Conservation (phyloP, 2,888 invertebrate species). For the Xiphydria camelus region DNA sequence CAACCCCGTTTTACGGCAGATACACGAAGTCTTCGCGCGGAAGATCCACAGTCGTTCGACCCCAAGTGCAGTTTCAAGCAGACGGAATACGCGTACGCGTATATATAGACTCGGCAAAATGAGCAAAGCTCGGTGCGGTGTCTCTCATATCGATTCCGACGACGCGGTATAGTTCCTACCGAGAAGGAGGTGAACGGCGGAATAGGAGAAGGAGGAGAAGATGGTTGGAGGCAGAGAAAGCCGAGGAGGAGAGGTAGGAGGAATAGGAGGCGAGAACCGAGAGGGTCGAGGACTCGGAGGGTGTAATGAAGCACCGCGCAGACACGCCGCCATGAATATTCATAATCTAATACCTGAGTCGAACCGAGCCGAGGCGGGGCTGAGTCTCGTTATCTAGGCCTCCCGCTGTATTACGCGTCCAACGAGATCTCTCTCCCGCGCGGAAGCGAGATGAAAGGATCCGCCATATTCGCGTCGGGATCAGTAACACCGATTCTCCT, state of each 20-base stretch:
- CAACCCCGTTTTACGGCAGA: too few species aligned
- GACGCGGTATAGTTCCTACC: constrained; percentile 21
- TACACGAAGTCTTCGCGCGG: too few species aligned
- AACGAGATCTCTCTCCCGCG: too few species aligned
- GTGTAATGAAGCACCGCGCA: constrained; percentile 58
- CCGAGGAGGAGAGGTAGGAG: constrained; percentile 21
- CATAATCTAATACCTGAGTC: constrained; percentile 59
- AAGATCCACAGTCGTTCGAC: too few species aligned
- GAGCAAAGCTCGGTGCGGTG: constrained; percentile 53
- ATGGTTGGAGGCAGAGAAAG: constrained; percentile 6
- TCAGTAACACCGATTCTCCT: too few species aligned
- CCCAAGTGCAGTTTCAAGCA: too few species aligned
- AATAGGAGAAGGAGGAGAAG: neutral
- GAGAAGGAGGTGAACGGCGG: constrained; percentile 18
- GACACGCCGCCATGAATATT: constrained; percentile 58
- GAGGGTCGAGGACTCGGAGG: constrained; percentile 31
- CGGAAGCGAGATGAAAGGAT: too few species aligned
- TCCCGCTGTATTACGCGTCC: constrained; percentile 54
- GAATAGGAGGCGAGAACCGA: constrained; percentile 32
- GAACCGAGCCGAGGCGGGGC: constrained; percentile 51
- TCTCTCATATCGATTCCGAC: constrained; percentile 55
- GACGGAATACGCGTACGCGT: too few species aligned
- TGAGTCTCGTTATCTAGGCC: constrained; percentile 50
- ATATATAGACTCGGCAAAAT: constrained; percentile 45
- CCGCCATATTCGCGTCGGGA: too few species aligned